Evolutionary conservation across 2,888 invertebrate species (phyloP), one percentile per base, ranked within the genome.

Genomic region (Lasioglossum pauxillum): DNA sequence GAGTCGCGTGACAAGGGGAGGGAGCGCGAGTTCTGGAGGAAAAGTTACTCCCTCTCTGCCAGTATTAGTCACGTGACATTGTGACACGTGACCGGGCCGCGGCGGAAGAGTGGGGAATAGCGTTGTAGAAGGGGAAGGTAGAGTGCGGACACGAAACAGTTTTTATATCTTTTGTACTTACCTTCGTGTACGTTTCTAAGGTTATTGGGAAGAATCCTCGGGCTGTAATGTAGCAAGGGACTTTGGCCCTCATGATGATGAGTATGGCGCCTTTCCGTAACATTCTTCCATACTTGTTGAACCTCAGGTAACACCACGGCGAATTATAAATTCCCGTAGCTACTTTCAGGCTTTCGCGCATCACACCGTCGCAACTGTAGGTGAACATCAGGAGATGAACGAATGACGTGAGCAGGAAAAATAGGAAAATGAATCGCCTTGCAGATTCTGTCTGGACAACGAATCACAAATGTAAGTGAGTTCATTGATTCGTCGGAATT

Each of bases 121-220:
- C 46, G 46, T 46, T 14, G 46, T 46, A 46, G 46, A 46, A 46
- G 46, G 46, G 16, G 46, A 46, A 46, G 46, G 1, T 16, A 46
- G 46, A 46, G 46, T 16, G 1, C 1, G 46, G 16, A 16, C 46
- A 16, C 16, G 1, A 46, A 44, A 44, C 12, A 2, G 12, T 44
- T 44, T 16, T 5, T 46, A 46, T 46, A 46, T 0, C 1, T 46
- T 46, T 4, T 0, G 1, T 12, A 14, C 44, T 44, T 46, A 75
- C 74, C 38, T 44, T 71, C 4, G 64, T 77, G 57, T 71, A 74
- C 1, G 78, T 84, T 23, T 85, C 85, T 10, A 89, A 41, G 0
- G 89, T 80, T 1, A 91, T 80, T 1, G 84, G 77, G 53, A 83
- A 90, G 64, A 89, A 90, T 41, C 85, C 84, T 16, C 81, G 83